Conservation (phyloP, 2,888 invertebrate species). For the Drosophila vallismaia region DNA sequence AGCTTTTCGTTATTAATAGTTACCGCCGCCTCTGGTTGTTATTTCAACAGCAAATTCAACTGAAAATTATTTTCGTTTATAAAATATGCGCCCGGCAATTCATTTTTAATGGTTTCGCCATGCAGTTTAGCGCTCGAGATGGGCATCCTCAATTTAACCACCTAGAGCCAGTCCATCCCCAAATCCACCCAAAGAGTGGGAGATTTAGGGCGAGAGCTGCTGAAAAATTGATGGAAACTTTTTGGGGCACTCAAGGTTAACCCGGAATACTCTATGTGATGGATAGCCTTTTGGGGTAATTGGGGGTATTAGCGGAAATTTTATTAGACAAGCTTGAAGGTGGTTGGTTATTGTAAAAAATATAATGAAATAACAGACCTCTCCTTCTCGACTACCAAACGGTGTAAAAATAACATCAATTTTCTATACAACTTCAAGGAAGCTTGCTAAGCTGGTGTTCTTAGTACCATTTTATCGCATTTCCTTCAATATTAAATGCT, state of each 20-base stretch:
- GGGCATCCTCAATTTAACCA: constrained; percentile 14
- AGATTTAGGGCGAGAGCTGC: constrained; percentile 16
- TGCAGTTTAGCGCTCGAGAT: constrained; percentile 35
- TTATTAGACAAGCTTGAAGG: not conserved
- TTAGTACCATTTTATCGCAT: not conserved
- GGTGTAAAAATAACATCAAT: too few species aligned
- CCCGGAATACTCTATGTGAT: constrained; percentile 13
- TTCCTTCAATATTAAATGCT: not conserved
- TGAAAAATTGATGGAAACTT: constrained; percentile 35
- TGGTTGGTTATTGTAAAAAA: not conserved
- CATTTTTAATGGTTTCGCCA: constrained; percentile 64
- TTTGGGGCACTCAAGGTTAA: not conserved
- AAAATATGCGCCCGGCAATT: constrained; percentile 60
- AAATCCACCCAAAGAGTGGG: constrained; percentile 26
- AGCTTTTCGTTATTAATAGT: constrained; percentile 67
- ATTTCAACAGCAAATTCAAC: constrained; percentile 66
- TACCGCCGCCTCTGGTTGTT: constrained; percentile 50
- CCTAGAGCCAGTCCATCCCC: constrained; percentile 26
- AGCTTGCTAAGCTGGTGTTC: too few species aligned
- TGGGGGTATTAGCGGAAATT: constrained; percentile 2
- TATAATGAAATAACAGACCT: too few species aligned
- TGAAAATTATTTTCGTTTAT: constrained; percentile 64
- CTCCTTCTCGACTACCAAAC: too few species aligned
- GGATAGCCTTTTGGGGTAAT: not conserved
- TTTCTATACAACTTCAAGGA: too few species aligned